A percentile compares a stretch with the other conserved stretches of the same genome.
Evolutionary conservation across 2,797 vertebrate species (phyloP).

Genomic region (Pipistrellus pipistrellus): DNA sequence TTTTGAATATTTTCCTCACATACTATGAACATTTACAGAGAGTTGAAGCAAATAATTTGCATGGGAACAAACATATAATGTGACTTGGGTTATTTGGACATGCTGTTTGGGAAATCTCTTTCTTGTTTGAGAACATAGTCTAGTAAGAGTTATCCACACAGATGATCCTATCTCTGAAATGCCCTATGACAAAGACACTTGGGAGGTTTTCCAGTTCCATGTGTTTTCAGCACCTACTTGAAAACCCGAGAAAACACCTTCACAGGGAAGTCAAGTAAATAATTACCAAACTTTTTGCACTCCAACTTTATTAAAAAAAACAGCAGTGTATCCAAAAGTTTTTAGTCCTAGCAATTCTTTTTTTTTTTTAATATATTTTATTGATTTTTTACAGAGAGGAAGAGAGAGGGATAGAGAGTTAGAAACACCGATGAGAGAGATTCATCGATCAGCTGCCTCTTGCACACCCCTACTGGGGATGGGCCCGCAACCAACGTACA

Average conservation of each 20-base stretch:
- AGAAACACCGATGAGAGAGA: too few relatives aligned
- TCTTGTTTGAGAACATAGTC: background rate
- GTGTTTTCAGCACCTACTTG: background rate
- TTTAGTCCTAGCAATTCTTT: background rate
- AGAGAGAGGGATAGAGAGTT: too few relatives aligned
- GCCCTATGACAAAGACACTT: background rate
- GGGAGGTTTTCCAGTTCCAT: background rate
- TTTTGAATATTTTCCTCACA: background rate
- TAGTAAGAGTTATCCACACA: background rate
- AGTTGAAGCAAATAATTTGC: slow-evolving; percentile 34
- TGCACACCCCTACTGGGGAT: too few relatives aligned
- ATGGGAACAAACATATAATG: background rate
- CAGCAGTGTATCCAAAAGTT: background rate
- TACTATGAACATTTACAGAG: background rate
- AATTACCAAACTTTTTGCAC: slow-evolving; percentile 3
- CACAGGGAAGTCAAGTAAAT: background rate
- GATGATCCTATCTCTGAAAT: background rate
- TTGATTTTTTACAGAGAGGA: too few relatives aligned
- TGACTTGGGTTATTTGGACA: background rate
- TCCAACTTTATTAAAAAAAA: background rate
- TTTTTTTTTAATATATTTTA: too few relatives aligned
- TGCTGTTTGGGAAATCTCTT: background rate
- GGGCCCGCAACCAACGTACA: too few relatives aligned
- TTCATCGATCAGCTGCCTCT: too few relatives aligned
- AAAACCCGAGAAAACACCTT: background rate